These are phyloP conservation scores for Pristionchus pacificus DNA, from an alignment of 1,140 invertebrate genomes.

Conservation along the genomic window DNA sequence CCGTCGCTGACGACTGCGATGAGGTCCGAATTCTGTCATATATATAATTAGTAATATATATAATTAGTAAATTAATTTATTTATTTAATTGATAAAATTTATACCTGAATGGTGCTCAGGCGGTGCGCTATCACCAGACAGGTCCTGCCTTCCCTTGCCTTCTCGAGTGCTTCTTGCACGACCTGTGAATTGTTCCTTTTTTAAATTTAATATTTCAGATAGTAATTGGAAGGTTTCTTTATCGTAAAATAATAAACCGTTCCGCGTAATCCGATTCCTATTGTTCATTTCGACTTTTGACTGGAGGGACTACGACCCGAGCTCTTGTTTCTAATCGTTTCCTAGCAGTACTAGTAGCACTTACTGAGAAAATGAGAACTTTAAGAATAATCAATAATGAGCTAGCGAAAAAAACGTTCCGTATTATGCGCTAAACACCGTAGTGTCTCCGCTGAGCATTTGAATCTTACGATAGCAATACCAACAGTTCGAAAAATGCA, in stretches of 20 bases:
- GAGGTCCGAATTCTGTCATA: conserved; percentile 50
- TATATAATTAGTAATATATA: no score
- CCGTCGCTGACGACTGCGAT: conserved; percentile 58
- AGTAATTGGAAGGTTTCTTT: neutral
- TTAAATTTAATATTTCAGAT: neutral
- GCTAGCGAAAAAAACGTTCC: neutral
- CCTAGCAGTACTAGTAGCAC: no score
- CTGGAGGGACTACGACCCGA: neutral
- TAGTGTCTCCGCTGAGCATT: no score
- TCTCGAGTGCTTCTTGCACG: conserved; percentile 48
- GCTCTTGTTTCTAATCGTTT: no score
- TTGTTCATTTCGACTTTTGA: no score
- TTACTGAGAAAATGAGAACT: no score
- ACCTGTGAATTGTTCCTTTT: conserved; percentile 24
- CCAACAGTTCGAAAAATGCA: neutral
- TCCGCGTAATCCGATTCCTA: no score
- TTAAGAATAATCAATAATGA: no score
- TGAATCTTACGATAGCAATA: neutral
- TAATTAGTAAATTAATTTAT: no score
- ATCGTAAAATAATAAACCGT: no score
- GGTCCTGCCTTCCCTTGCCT: conserved; percentile 54
- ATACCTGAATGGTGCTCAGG: conserved; percentile 59
- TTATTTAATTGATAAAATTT: no score
- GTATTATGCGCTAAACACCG: no score
- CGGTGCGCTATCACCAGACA: conserved; percentile 61